Conservation (phyloP, 2,113 vertebrate genomes). For the Sinocyclocheilus anshuiensis region DNA sequence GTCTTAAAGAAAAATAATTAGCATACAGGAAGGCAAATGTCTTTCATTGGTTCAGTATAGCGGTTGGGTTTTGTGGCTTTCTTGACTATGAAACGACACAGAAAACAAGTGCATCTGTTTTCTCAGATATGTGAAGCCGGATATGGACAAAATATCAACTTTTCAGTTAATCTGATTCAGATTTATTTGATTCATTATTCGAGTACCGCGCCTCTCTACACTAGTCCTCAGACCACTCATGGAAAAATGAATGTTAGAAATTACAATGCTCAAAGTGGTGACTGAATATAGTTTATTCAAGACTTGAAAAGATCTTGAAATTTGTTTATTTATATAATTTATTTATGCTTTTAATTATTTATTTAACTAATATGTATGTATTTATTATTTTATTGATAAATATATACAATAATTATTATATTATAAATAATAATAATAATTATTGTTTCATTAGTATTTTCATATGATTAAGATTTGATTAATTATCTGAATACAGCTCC, state of each 20-base stretch:
- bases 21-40: neutral
- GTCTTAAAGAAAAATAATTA: neutral
- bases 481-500: neutral
- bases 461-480: neutral
- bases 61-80: neutral
- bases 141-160: neutral
- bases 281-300: neutral
- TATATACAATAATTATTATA: too few species aligned
- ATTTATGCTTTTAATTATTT: neutral
- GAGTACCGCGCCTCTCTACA: neutral
- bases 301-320: neutral
- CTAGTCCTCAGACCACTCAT: too few species aligned
- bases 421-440: too few species aligned
- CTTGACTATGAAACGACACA: neutral
- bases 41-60: neutral
- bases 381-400: too few species aligned
- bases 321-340: neutral
- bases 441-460: neutral
- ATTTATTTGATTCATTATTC: neutral
- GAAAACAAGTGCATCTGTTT: neutral
- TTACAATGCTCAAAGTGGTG: neutral
- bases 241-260: neutral
- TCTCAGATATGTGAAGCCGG: neutral
- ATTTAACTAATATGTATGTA: too few species aligned
- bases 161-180: neutral